phyloP scores from a whole-genome alignment of 2,888 invertebrate species.

The Tipula confusa region DNA sequence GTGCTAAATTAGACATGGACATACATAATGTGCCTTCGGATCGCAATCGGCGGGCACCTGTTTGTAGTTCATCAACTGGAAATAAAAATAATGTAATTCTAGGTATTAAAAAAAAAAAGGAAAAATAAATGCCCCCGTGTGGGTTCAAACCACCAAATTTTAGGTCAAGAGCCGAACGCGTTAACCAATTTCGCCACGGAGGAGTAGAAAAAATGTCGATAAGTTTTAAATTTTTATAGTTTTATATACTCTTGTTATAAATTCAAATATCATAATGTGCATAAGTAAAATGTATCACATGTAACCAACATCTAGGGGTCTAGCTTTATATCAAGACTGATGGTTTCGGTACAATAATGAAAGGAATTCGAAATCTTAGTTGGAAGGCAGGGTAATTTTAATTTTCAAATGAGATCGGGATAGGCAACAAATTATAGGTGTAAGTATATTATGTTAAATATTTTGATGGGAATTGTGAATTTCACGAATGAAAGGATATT shows the following conservation, averaged over 20 bases:
- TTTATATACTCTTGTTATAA: background rate
- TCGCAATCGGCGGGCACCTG: conserved; percentile 42
- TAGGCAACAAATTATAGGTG: no score
- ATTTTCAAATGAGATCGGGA: no score
- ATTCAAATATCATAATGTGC: background rate
- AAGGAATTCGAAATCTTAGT: no score
- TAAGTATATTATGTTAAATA: no score
- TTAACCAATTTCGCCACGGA: conserved; percentile 32
- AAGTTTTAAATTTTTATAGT: no score
- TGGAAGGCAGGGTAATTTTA: no score
- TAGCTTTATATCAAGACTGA: no score
- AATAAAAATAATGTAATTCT: conserved; percentile 32
- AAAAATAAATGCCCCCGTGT: conserved; percentile 29
- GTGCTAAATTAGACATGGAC: conserved; percentile 70
- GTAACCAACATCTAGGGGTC: background rate
- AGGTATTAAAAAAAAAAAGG: background rate
- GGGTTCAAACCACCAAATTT: conserved; percentile 31
- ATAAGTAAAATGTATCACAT: no score
- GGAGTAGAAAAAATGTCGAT: background rate
- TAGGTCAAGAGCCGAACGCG: conserved; percentile 32
- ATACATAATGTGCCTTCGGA: conserved; percentile 58
- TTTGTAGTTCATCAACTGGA: conserved; percentile 46
- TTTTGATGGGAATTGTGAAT: no score
- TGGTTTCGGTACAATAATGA: no score
- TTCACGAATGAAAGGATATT: no score